Evolutionary conservation across 2,888 invertebrate species (phyloP), one percentile per base, ranked within the genome.

Genomic region (Dicranocentrus wangi): DNA sequence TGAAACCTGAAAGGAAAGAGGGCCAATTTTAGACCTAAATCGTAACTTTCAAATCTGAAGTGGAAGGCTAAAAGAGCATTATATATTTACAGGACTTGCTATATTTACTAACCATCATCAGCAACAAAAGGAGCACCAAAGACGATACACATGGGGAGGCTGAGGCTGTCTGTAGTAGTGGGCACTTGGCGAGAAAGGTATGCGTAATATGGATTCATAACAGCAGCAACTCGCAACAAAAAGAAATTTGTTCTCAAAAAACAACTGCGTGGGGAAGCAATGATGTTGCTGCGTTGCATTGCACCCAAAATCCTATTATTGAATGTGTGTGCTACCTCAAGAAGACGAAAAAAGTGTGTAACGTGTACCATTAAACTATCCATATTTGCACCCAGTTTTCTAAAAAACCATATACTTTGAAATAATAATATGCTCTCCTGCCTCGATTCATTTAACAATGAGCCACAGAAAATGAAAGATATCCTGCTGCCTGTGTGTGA

Each of bases 11-110:
- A 70, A 55, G 70, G 70, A 70, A 70, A 70, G 28, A 55, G 70
- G 58, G 25, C 53, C 70, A 70, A 70, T 70, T 70, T 70, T 58
- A 68, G 23, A 68, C 68, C 68, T 19, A 70, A 70, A 53, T 55
- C 53, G 7, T 21, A 51, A 47, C 51, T 25, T 42, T 68, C 25
- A 68, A 68, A 51, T 51, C 25, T 68, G 25, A 42, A 65, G 15
- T 68, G 68, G 23, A 13, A 51, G 42, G 21, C 21, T 68, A 39
- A 17, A n/a, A 5, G 17, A 55, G 10, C 55, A 55, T 53, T 53
- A 25, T 61, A 8, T 23, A 8, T 61, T 28, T 61, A n/a, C n/a
- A 17, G 8, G 7, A 61, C 15, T 58, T 61, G 10, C 7, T 2
- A 8, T 17, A n/a, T 27, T n/a, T 47, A n/a, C 13, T n/a, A 47